Base-by-base conservation (phyloP, 2,888 invertebrate genomes). In the Cheilosia vernalis region DNA sequence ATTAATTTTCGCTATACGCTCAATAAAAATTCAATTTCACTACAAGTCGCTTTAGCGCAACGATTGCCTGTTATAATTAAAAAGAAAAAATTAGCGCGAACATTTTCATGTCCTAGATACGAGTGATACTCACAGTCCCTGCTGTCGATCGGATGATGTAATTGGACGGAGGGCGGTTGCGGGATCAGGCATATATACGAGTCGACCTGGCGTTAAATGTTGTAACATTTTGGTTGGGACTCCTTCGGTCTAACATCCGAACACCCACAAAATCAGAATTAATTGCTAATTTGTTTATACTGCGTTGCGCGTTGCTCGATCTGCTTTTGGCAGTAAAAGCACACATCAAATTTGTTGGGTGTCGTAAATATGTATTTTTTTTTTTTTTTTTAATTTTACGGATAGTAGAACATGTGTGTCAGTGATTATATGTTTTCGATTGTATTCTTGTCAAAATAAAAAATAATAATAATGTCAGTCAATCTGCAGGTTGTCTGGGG, bases 1-100 rank as follows among this genome's bases (percentile, higher is more conserved):
- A 87, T 87, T 87, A 87, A 87, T 87, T 87, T 78, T 78, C 13
- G 19, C 82, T 82, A 74, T 81, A 87, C 87, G 87, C 85, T 87
- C 81, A 80, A 87, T 87, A 87, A 86, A 87, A 78, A 86, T 80
- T 86, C 77, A 85, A 86, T 87, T 86, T 87, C 85, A 69, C 66
- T 64, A 53, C 51, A 81, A 69, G 63, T 53, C 53, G 15, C 24
- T 55, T 49, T 30, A 30, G 30, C 30, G 30, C 61, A 10, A 40
- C 37, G 47, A 42, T 19, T 15, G 4, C 27, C 58, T 30, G 55
- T 66, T 76, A 76, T 76, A 85, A 80, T 80, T 76, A 70, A 79
- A 30, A 17, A 17, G 64, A 79, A 56, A 69, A 77, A 49, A 85
- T 77, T 56, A 55, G 47, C 60, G 47, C 64, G 42, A 78, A 78